Evolutionary conservation across 2,888 invertebrate genomes (phyloP), one percentile per base, ranked within the genome.

Genomic region (Neoaliturus tenellus): DNA sequence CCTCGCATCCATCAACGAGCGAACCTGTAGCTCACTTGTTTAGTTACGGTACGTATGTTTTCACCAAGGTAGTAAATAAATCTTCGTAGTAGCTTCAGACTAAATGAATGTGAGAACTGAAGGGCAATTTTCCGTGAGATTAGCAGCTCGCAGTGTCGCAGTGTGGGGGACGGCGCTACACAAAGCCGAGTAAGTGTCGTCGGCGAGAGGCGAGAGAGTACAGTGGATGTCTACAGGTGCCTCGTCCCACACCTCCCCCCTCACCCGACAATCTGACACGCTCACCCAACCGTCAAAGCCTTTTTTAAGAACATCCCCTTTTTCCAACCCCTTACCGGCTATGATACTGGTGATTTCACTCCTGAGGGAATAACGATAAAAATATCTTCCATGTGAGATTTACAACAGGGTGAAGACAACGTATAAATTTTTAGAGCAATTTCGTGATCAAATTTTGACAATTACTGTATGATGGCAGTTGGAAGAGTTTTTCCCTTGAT

Each of bases 281-380:
- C 62, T 62, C 62, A 62, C 62, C 28, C 62, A 28, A 28, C 62
- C 62, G 62, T 62, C 62, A 62, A 62, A 62, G 62, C 62, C 62
- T 62, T 62, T 62, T 62, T 62, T 28, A 62, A 62, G 62, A 62
- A 12, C 28, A 62, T 62, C 62, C 62, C 62, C 62, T 28, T 62
- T 62, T 62, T 62, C 28, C 25, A 28, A 62, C 25, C 62, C 28
- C 62, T 62, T 62, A 28, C 62, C 17, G 62, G 12, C 28, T 62
- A 62, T 62, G 62, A 62, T 28, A 62, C 28, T 12, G 28, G 62
- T 28, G 14, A 62, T 62, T 62, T 28, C 2, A 62, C 62, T 28
- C 12, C 28, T 28, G 31, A 58, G 58, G n/a, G n/a, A n/a, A n/a
- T n/a, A n/a, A n/a, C n/a, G n/a, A n/a, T n/a, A n/a, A n/a, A n/a